Conservation (phyloP, 2,113 vertebrate genomes). For the Zapus hudsonius region DNA sequence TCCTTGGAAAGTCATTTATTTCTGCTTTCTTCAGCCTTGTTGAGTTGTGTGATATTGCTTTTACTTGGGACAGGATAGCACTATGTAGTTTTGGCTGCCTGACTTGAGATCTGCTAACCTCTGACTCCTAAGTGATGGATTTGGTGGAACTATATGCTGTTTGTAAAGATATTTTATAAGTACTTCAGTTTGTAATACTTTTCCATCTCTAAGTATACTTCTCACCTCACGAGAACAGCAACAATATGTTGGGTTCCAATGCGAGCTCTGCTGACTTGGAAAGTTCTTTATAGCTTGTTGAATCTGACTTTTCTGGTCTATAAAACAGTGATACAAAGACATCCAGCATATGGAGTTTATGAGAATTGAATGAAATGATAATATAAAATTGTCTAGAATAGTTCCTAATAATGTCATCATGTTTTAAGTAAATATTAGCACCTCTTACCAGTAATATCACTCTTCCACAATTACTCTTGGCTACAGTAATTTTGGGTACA, state of each 20-base stretch:
- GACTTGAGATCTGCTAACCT: no score
- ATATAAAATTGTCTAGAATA: background rate
- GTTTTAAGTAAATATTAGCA: background rate
- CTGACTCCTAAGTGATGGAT: no score
- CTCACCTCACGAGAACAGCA: background rate
- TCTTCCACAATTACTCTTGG: background rate
- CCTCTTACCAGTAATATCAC: background rate
- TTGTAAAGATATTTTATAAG: background rate
- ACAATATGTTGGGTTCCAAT: background rate
- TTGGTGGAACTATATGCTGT: background rate
- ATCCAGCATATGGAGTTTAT: background rate
- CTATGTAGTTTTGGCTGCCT: no score
- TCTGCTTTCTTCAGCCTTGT: no score
- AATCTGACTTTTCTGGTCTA: background rate
- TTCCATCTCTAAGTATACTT: background rate
- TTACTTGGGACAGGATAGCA: no score
- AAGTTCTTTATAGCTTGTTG: background rate
- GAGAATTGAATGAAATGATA: background rate
- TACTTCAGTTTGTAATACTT: background rate
- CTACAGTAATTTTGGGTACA: slow-evolving; percentile 21
- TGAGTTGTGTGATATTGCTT: no score
- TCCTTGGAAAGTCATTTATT: no score
- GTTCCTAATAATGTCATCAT: background rate
- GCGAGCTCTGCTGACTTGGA: background rate
- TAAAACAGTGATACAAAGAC: background rate